Evolutionary conservation across 1,140 invertebrate genomes (phyloP).

Genomic region (Bicyclus anynana): DNA sequence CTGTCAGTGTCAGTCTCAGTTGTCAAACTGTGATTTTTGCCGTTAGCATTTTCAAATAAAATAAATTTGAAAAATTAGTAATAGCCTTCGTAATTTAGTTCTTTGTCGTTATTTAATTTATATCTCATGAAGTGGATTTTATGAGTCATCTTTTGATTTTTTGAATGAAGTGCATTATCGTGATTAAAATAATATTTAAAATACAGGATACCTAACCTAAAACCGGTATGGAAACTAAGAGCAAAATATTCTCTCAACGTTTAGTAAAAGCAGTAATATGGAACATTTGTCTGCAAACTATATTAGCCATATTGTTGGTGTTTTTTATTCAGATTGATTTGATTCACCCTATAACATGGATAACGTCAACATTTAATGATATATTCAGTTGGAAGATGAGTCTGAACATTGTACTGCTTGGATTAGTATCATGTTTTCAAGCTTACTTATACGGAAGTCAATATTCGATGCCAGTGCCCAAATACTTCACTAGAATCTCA

Average conservation of each 20-base stretch:
- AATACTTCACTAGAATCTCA: constrained; percentile 79
- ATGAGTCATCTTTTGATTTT: not conserved
- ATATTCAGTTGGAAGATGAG: constrained; percentile 65
- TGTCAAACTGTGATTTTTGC: too few relatives aligned
- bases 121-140: not conserved
- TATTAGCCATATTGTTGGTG: constrained; percentile 55
- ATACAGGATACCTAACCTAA: constrained; percentile 15
- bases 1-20: too few relatives aligned
- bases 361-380: constrained; percentile 54
- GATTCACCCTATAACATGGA: constrained; percentile 59
- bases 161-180: not conserved
- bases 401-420: constrained; percentile 56
- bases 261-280: constrained; percentile 58
- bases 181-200: not conserved
- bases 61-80: not conserved
- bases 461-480: constrained; percentile 58
- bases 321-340: constrained; percentile 59
- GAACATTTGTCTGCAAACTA: constrained; percentile 59
- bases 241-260: constrained; percentile 66
- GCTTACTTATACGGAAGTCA: constrained; percentile 67
- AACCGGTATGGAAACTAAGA: constrained; percentile 57
- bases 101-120: not conserved
- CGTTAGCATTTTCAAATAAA: too few relatives aligned
- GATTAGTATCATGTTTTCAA: constrained; percentile 64
- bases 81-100: not conserved